phyloP scores from a whole-genome alignment of 2,888 invertebrate genomes.

The Orthosia gracilis region DNA sequence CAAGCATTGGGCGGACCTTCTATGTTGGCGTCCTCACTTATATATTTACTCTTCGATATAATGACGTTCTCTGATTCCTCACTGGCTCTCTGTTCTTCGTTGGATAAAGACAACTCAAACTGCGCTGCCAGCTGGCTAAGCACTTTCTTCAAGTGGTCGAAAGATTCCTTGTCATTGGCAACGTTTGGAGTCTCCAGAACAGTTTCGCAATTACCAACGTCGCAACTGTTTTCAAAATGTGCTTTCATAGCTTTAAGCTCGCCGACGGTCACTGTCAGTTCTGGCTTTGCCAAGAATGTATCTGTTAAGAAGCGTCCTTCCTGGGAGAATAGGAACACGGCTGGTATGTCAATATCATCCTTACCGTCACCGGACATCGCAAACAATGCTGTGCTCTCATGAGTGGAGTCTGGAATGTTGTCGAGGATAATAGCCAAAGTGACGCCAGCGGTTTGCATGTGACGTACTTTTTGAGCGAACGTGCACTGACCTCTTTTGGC shows the following conservation, averaged over 20 bases:
- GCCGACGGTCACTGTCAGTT: conserved; percentile 90
- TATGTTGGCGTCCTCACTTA: conserved; percentile 63
- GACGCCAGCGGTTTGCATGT: conserved; percentile 96
- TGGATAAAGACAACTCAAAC: conserved; percentile 81
- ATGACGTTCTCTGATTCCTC: conserved; percentile 65
- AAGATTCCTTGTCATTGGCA: conserved; percentile 78
- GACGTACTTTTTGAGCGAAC: conserved; percentile 98
- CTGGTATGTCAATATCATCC: conserved; percentile 96
- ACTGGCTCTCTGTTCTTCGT: conserved; percentile 72
- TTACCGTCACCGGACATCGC: conserved; percentile 99
- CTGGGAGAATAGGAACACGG: conserved; percentile 96
- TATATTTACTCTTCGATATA: conserved; percentile 67
- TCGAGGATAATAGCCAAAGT: conserved; percentile 96
- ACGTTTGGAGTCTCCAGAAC: conserved; percentile 65
- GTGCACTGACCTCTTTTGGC: conserved; percentile 98
- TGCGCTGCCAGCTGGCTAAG: conserved; percentile 84
- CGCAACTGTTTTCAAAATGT: conserved; percentile 75
- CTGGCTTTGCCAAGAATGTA: conserved; percentile 90
- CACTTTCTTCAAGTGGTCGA: conserved; percentile 87
- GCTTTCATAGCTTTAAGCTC: conserved; percentile 85
- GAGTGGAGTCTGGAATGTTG: conserved; percentile 94
- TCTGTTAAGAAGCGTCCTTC: conserved; percentile 94
- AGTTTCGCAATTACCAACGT: conserved; percentile 75
- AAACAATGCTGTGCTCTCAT: conserved; percentile 95
- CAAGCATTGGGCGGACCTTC: conserved; percentile 42